Evolutionary conservation across 2,888 invertebrate species (phyloP), one percentile per base, ranked within the genome.

Genomic region (Petrolisthes manimaculis): DNA sequence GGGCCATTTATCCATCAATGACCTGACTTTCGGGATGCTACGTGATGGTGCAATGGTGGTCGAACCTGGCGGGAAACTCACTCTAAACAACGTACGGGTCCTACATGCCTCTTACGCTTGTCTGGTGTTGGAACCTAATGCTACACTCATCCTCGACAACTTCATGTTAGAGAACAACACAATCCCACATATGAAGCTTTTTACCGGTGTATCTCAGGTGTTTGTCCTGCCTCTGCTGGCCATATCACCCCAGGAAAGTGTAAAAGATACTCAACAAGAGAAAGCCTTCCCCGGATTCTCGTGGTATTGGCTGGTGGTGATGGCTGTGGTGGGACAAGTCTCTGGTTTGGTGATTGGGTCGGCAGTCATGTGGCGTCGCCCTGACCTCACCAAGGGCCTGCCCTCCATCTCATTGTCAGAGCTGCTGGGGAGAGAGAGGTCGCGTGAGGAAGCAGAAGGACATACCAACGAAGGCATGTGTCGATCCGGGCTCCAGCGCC

Each of bases 221-320:
- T 12, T 21, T 4, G 37, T 84, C 53, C 61, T 83, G 12, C 88
- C 88, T 5, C 75, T 88, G 5, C 21, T 56, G 6, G 24, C 24
- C 3, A 4, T 75, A 51, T 9, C 5, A n/a, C 21, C 79, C n/a
- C n/a, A 6, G 18, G 12, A 21, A 53, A 56, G 9, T 12, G 21
- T 12, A 5, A 21, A 77, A 54, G 71, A 53, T 8, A 24, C 54
- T 9, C 37, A n/a, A n/a, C n/a, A 5, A 2, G 37, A 69, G 18
- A 9, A 51, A 0, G 18, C 14, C 4, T 74, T 86, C 51, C 9
- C 18, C 3, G 74, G 75, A 14, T 81, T 88, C 67, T 6, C 53
- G 5, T 88, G 88, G 88, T 84, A 88, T 67, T 88, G 88, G 88
- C 21, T 88, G 5, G 18, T 80, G 6, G 74, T 88, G 24, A 88